Conservation (phyloP, 2,113 vertebrate genomes). For the Columbina picui region DNA sequence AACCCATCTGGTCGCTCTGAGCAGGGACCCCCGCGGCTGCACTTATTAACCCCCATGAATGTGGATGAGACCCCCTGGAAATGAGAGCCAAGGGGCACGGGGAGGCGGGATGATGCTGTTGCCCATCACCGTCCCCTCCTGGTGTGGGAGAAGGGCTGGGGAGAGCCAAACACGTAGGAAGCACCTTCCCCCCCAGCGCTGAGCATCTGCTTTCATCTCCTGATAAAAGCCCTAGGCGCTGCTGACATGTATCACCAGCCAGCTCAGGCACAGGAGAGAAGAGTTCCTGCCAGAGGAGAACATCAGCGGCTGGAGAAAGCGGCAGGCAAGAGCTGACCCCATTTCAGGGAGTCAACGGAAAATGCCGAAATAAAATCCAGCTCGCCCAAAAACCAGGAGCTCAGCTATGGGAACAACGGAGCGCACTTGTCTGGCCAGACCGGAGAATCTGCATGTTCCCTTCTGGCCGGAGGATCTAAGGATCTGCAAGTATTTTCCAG, state of each 20-base stretch:
- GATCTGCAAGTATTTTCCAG: neutral
- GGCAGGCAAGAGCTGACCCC: neutral
- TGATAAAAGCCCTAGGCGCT: neutral
- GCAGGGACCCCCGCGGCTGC: neutral
- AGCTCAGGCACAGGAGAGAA: neutral
- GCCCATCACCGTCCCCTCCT: neutral
- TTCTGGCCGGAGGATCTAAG: neutral
- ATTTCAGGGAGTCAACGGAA: neutral
- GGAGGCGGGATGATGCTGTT: neutral
- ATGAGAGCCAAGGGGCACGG: fast-evolving
- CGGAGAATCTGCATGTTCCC: neutral
- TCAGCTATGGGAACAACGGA: neutral
- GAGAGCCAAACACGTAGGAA: neutral
- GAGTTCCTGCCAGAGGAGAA: neutral
- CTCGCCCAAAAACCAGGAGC: neutral
- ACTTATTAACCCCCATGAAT: fast-evolving
- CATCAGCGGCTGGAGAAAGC: neutral
- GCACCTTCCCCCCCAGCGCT: fast-evolving
- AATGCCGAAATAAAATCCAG: neutral
- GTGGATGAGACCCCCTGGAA: neutral
- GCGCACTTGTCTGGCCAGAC: neutral
- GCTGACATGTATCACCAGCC: fast-evolving
- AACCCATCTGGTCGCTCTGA: fast-evolving
- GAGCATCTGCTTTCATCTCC: neutral
- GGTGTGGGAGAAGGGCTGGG: fast-evolving